phyloP scores from a whole-genome alignment of 2,797 vertebrate species.

The Sus cebifrons region DNA sequence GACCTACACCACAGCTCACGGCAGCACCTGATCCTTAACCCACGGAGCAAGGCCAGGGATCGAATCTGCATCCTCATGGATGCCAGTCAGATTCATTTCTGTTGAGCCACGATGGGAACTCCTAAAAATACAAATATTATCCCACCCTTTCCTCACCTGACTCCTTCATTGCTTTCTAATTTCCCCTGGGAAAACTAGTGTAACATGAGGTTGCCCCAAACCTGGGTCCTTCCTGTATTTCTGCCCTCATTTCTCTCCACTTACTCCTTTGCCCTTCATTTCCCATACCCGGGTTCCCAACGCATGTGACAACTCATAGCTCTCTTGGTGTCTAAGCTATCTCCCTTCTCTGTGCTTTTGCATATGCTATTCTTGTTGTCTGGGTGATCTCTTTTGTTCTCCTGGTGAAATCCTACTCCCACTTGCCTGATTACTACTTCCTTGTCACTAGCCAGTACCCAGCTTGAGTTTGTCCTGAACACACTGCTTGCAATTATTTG shows the following conservation, averaged over 20 bases:
- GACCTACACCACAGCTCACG: no score
- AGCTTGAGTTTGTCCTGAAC: background rate
- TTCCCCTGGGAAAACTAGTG: background rate
- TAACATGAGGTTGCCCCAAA: background rate
- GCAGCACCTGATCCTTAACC: no score
- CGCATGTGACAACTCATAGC: fast-evolving
- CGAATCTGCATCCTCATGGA: no score
- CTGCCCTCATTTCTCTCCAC: background rate
- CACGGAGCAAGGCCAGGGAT: no score
- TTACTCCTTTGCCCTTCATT: background rate
- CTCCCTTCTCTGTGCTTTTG: background rate
- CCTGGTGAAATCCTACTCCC: background rate
- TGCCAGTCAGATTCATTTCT: no score
- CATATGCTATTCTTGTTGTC: background rate
- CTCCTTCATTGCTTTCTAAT: background rate
- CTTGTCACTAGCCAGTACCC: background rate
- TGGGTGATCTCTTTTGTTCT: background rate
- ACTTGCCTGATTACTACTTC: background rate
- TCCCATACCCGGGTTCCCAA: background rate
- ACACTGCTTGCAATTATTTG: background rate
- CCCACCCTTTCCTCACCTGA: background rate
- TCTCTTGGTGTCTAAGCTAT: background rate
- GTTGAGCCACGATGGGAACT: no score
- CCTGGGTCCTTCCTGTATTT: background rate
- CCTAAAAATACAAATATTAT: background rate